phyloP scores from a whole-genome alignment of 64 coral and sea anemone genomes.

The Astreopora myriophthalma region DNA sequence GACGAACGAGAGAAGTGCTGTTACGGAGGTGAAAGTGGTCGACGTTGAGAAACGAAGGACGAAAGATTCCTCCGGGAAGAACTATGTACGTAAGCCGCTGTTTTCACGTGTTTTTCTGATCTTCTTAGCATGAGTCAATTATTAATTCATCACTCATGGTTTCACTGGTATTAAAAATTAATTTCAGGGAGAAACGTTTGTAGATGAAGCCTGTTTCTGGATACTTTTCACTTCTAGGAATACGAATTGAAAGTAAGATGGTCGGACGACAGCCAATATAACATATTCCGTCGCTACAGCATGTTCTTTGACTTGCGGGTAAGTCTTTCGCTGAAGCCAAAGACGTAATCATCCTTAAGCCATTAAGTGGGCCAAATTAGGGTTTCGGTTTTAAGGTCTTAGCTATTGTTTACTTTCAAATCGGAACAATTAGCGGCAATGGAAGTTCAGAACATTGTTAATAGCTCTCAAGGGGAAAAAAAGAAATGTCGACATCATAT shows the following conservation, averaged over 20 bases:
- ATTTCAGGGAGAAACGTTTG: not conserved
- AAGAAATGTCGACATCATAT: not conserved
- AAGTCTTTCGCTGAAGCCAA: not conserved
- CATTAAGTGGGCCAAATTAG: not conserved
- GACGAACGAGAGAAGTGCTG: not conserved
- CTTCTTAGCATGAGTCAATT: not conserved
- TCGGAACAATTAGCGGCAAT: not conserved
- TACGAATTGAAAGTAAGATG: slow-evolving; percentile 78
- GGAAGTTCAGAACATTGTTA: not conserved
- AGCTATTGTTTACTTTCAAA: not conserved
- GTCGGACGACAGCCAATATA: slow-evolving; percentile 78
- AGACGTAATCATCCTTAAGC: not conserved
- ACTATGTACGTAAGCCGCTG: slow-evolving; percentile 3
- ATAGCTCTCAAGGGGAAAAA: not conserved
- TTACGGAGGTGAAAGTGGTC: slow-evolving; percentile 25
- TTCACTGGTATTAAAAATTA: not conserved
- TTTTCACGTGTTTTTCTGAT: not conserved
- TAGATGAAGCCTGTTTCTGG: not conserved
- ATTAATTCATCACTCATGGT: not conserved
- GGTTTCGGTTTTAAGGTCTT: not conserved
- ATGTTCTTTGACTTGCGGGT: slow-evolving; percentile 97
- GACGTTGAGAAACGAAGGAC: slow-evolving; percentile 17
- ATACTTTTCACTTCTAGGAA: slow-evolving; percentile 46
- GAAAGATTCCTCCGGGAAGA: slow-evolving; percentile 29
- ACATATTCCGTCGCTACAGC: slow-evolving; percentile 85